Conservation (phyloP, 2,113 vertebrate species). For the Ardeotis arabs region DNA sequence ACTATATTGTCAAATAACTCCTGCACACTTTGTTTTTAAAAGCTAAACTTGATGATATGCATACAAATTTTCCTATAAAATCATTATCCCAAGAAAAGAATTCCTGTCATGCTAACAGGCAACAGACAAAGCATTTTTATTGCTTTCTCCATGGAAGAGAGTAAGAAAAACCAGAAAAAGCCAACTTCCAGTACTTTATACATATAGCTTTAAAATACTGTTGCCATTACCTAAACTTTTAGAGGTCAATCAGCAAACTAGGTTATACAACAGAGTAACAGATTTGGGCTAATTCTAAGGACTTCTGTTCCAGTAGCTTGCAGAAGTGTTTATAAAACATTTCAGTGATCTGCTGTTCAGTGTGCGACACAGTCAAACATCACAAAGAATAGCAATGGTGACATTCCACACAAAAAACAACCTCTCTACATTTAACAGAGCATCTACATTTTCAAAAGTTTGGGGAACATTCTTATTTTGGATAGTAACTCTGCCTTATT, state of each 20-base stretch:
- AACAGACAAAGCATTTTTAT: conserved; percentile 77
- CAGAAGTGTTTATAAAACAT: conserved; percentile 31
- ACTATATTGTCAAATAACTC: conserved; percentile 56
- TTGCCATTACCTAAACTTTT: neutral
- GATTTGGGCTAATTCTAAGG: neutral
- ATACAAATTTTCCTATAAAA: conserved; percentile 75
- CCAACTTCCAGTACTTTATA: neutral
- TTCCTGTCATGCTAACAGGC: conserved; percentile 49
- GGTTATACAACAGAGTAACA: neutral
- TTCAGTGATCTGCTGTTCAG: neutral
- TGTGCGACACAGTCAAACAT: neutral
- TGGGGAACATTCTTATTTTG: neutral
- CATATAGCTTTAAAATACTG: neutral
- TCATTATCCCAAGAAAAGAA: conserved; percentile 48
- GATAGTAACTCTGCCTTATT: neutral
- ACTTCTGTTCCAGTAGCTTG: neutral
- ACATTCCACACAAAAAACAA: neutral
- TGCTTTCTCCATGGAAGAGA: conserved; percentile 73
- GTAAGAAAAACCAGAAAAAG: conserved; percentile 41
- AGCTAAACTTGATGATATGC: conserved; percentile 65
- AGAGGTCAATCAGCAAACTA: neutral
- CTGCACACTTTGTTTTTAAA: conserved; percentile 67
- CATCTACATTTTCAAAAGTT: neutral
- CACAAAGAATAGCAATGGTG: neutral
- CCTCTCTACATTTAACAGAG: neutral